Percentiles rank a stretch among this genome's conserved stretches.
Evolutionary conservation across 2,888 invertebrate species (phyloP).

Genomic region (Sinelater perroti): DNA sequence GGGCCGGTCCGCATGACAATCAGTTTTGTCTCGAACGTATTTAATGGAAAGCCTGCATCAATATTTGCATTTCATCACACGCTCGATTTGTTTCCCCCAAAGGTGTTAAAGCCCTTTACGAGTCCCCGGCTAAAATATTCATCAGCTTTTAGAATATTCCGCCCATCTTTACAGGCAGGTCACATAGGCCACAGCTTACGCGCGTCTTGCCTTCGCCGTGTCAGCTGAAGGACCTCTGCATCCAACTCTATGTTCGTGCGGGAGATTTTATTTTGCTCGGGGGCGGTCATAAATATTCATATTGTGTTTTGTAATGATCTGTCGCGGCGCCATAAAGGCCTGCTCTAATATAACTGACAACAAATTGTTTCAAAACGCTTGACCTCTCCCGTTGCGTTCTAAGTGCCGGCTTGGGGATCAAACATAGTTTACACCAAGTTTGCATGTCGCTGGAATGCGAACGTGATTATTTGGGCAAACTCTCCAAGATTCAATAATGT

Average conservation of each 20-base stretch:
- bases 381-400: conserved; percentile 2
- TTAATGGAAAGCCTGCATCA: conserved; percentile 44
- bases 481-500: too few relatives aligned
- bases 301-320: neutral
- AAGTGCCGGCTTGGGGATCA: neutral
- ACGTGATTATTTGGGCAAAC: too few relatives aligned
- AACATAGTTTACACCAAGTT: too few relatives aligned
- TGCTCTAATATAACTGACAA: too few relatives aligned
- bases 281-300: conserved; percentile 3
- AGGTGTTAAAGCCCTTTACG: conserved; percentile 50
- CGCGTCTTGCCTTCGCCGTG: conserved; percentile 8
- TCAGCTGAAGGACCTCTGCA: neutral
- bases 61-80: conserved; percentile 55
- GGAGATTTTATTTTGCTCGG: conserved; percentile 2
- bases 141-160: conserved; percentile 44
- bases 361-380: neutral
- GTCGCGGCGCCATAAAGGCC: too few relatives aligned
- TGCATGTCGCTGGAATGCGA: too few relatives aligned
- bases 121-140: conserved; percentile 48
- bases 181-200: conserved; percentile 25
- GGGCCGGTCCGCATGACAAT: conserved; percentile 42
- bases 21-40: conserved; percentile 37
- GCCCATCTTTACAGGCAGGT: conserved; percentile 33
- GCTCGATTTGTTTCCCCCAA: conserved; percentile 52
- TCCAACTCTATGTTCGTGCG: conserved; percentile 7